Percentiles rank a stretch among this genome's conserved stretches.
Evolutionary conservation across 1,140 invertebrate genomes (phyloP).

Genomic region (Euborellia annulipes): DNA sequence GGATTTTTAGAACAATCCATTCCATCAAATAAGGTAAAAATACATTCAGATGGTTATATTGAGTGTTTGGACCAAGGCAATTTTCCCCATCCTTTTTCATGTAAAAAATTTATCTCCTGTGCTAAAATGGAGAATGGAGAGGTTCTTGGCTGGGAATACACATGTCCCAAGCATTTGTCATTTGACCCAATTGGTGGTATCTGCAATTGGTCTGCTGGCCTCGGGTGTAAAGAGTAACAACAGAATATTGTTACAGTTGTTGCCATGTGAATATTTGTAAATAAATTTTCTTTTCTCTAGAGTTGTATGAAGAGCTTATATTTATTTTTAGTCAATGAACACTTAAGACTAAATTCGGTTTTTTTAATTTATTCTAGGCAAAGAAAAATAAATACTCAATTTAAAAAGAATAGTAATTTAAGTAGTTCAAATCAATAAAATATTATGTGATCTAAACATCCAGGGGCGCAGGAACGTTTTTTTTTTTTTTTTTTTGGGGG

Average conservation of each 20-base stretch:
- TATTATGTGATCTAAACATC: too few relatives aligned
- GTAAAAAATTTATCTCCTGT: constrained; percentile 77
- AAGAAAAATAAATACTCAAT: too few relatives aligned
- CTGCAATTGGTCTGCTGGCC: constrained; percentile 69
- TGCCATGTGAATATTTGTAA: not conserved
- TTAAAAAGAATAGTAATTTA: too few relatives aligned
- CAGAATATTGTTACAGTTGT: not conserved
- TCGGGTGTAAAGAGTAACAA: constrained; percentile 46
- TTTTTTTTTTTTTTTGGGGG: too few relatives aligned
- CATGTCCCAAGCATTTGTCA: constrained; percentile 63
- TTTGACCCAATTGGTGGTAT: constrained; percentile 79
- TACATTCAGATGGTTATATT: constrained; percentile 42
- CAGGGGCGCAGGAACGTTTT: too few relatives aligned
- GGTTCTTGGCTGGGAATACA: constrained; percentile 69
- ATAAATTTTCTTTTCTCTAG: too few relatives aligned
- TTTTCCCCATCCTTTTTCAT: constrained; percentile 73
- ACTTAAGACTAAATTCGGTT: too few relatives aligned
- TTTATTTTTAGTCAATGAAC: too few relatives aligned
- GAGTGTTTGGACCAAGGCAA: constrained; percentile 73
- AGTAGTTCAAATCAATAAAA: too few relatives aligned
- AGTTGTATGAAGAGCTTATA: too few relatives aligned
- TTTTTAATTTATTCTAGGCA: too few relatives aligned
- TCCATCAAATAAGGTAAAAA: constrained; percentile 37
- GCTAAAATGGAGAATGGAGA: constrained; percentile 59
- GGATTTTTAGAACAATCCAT: too few relatives aligned